Base-by-base conservation (phyloP, 2,113 vertebrate genomes). In the Chloropsis cyanopogon region DNA sequence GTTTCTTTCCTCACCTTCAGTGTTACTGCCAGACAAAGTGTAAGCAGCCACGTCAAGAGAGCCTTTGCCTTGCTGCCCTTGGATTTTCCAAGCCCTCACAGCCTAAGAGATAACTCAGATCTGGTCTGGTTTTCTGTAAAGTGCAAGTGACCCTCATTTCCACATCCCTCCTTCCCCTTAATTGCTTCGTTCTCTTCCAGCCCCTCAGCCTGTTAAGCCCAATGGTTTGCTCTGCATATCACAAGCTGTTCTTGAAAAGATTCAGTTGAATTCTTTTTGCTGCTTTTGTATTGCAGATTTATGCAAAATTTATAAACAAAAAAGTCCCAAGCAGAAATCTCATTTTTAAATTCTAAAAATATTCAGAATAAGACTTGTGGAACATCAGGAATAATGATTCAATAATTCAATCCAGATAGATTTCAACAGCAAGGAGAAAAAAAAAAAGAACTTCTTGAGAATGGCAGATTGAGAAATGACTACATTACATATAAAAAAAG, bases 231-330 rank as follows among this genome's bases (percentile, higher is more conserved):
- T 90, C 50, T 65, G 54, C 49, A 76, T 70, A 77, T 89, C 95
- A 69, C 75, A 95, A 77, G 41, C 81, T 54, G 61, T 13, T 72
- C 90, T 90, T 90, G 65, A 91, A 47, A 82, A 82, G 78, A 72
- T 47, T 53, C 87, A 8, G 23, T 76, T 52, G 41, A 82, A 79
- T n/a, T 64, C 41, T 54, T 88, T 83, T 46, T 65, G 59, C 75
- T 33, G 66, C 89, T 83, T 93, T 81, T 91, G 87, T 49, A 54
- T 41, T 77, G 53, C 84, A 87, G 91, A 94, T 93, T 39, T 84
- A 92, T 80, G 71, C 65, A 84, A 91, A 75, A 92, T 66, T 65
- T 86, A 87, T 85, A 96, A 95, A 90, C 78, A 92, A 89, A 59
- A 86, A 81, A 28, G 23, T 75, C 65, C 42, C 0, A 4, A 60